Conservation (phyloP, 2,797 vertebrate species). For the Poecilia velifera region DNA sequence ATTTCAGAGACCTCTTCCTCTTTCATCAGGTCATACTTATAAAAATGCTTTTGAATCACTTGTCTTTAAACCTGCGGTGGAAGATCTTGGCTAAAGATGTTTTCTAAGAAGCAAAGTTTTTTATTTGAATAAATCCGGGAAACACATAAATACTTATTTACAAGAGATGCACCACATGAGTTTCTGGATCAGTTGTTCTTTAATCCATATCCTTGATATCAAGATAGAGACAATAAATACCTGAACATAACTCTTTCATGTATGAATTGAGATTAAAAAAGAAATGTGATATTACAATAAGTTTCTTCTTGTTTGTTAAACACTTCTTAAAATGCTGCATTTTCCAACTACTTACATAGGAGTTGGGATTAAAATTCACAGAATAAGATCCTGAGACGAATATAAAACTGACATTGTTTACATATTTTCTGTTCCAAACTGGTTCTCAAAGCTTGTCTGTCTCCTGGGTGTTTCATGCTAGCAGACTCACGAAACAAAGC, state of each 20-base stretch:
- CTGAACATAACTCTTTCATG: neutral
- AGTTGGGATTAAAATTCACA: neutral
- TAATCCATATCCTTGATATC: neutral
- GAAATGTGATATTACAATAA: neutral
- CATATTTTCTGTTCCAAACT: neutral
- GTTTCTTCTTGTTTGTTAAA: neutral
- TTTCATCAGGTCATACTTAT: neutral
- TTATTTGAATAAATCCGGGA: neutral
- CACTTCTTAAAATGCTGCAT: neutral
- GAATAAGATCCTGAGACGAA: neutral
- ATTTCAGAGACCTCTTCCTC: neutral
- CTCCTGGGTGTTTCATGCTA: neutral
- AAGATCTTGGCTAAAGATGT: neutral
- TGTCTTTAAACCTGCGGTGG: neutral
- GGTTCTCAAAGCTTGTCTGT: neutral
- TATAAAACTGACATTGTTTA: neutral
- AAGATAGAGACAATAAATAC: neutral
- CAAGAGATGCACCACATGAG: neutral
- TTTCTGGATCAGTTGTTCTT: neutral
- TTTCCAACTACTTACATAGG: neutral
- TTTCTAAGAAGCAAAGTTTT: neutral
- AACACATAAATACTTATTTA: neutral
- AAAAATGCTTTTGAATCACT: neutral
- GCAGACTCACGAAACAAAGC: neutral
- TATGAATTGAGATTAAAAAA: neutral